Evolutionary conservation across 2,888 invertebrate genomes (phyloP).

Genomic region (Crepidodera aurea): DNA sequence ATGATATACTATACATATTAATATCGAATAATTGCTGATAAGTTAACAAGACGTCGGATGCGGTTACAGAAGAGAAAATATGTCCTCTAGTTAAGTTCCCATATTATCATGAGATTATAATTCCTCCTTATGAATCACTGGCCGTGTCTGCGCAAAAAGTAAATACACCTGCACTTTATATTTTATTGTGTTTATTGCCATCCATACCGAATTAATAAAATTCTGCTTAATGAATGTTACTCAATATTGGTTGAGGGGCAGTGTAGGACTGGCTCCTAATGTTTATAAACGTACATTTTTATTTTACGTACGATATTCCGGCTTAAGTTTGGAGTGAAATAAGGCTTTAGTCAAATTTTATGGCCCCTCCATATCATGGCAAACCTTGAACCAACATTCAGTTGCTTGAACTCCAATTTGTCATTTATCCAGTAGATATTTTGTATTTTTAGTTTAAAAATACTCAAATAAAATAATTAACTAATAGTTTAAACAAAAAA

Average conservation of each 20-base stretch:
- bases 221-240: conserved; percentile 14
- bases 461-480: too few species aligned
- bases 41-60: not conserved
- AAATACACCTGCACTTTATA: conserved; percentile 22
- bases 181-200: conserved; percentile 15
- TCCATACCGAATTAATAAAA: conserved; percentile 19
- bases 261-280: not conserved
- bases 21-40: conserved; percentile 9
- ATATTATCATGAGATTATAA: not conserved
- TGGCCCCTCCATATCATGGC: too few species aligned
- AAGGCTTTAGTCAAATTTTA: too few species aligned
- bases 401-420: too few species aligned
- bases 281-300: too few species aligned
- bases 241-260: not conserved
- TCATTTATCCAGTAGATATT: too few species aligned
- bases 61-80: not conserved
- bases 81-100: conserved; percentile 1
- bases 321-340: too few species aligned
- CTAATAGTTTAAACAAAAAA: too few species aligned
- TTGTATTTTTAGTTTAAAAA: too few species aligned
- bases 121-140: conserved; percentile 15
- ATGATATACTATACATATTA: not conserved
- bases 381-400: too few species aligned
- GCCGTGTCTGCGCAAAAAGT: conserved; percentile 21
- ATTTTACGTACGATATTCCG: too few species aligned